Evolutionary conservation across 2,888 invertebrate genomes (phyloP), one percentile per base, ranked within the genome.

Genomic region (Ennomos quercinarius): DNA sequence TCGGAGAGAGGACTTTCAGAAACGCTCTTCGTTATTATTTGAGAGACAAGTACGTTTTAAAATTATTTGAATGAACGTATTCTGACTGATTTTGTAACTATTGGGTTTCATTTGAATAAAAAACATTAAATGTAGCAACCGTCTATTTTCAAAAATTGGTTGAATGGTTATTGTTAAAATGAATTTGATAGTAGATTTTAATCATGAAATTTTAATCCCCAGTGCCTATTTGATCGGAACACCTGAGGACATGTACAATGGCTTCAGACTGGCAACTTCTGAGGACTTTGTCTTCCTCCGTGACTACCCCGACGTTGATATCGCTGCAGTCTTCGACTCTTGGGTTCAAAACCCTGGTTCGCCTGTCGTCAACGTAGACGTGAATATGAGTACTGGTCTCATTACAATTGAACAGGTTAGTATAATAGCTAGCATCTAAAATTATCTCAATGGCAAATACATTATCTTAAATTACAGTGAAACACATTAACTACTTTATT

Each of bases 281-380:
- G 84, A 85, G 58, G 91, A 91, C 61, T 61, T 80, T 4, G 66
- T 72, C 0, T 89, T 83, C 45, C 62, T 58, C 1, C 66, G 66
- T 8, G 71, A 71, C 2, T 90, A 74, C 63, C 76, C 79, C 1
- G 60, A 65, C 27, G 71, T 85, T 0, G 84, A 88, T n/a, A 69
- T 91, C 9, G 83, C 89, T 34, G 68, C 61, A 3, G 84, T 95
- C 1, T 93, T 95, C 72, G 91, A 93, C 58, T 92, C 89, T 17
- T 96, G 95, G 95, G 93, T 95, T 0, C 91, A 93, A 50, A 93
- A 94, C 63, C 83, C 91, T 42, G 95, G 95, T 0, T 93, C 93
- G 38, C 95, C 95, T 0, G 87, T 95, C 0, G 68, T 95, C 0
- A 89, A 84, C 5, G 94, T 94, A 0, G 65, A 75, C 9, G 87